These are phyloP conservation scores for Orchesella cincta DNA, from an alignment of 1,140 invertebrate genomes.

Conservation along the genomic window DNA sequence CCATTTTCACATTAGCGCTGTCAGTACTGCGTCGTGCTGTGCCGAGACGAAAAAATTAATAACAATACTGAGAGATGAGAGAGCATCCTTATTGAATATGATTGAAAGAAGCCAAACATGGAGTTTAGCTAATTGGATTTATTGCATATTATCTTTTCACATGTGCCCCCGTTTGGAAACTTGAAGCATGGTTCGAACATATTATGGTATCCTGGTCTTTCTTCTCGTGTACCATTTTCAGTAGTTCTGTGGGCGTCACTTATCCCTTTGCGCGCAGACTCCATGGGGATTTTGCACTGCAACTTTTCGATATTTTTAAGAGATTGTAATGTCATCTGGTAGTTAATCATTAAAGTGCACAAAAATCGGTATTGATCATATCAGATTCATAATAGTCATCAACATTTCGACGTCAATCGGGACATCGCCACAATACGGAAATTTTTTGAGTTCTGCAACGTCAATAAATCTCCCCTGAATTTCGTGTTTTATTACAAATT, in stretches of 20 bases:
- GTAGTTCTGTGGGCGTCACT: not conserved
- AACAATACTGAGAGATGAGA: too few relatives aligned
- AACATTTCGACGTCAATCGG: not conserved
- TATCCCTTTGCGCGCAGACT: not conserved
- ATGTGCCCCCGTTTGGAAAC: not conserved
- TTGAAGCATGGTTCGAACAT: not conserved
- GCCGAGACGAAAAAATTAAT: too few relatives aligned
- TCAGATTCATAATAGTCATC: too few relatives aligned
- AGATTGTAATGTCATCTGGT: too few relatives aligned
- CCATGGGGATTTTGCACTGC: not conserved
- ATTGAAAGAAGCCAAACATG: slow-evolving; percentile 16
- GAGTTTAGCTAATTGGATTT: slow-evolving; percentile 12
- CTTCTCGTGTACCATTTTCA: not conserved
- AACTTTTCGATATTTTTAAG: not conserved
- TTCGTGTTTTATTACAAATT: not conserved
- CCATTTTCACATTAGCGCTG: too few relatives aligned
- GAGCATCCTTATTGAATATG: not conserved
- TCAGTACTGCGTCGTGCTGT: too few relatives aligned
- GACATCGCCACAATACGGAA: not conserved
- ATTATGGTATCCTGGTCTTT: not conserved
- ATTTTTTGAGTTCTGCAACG: not conserved
- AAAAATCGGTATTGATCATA: too few relatives aligned
- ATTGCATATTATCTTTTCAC: not conserved
- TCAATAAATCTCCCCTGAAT: not conserved
- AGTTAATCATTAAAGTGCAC: too few relatives aligned